Evolutionary conservation across 2,113 vertebrate genomes (phyloP).

Genomic region (Oxyura jamaicensis): DNA sequence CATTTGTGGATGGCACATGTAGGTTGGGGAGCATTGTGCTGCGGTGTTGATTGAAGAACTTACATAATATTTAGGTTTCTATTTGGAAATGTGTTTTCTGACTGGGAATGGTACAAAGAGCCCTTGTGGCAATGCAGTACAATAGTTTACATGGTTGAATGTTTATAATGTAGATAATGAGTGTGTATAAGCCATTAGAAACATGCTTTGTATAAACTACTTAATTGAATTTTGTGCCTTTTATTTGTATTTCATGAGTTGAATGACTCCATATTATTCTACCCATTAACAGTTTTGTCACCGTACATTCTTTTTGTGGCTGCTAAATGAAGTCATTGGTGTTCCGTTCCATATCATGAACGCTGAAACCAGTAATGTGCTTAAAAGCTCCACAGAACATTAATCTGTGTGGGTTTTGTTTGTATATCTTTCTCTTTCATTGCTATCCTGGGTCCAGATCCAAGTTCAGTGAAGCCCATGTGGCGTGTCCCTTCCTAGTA

Average conservation of each 20-base stretch:
- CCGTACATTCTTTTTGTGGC: accelerated
- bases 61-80: not conserved
- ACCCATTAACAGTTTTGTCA: not conserved
- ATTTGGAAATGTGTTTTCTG: not conserved
- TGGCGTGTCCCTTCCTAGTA: not conserved
- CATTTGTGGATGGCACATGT: accelerated
- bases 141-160: not conserved
- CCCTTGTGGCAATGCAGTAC: not conserved
- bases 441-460: not conserved
- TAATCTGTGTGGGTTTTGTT: not conserved
- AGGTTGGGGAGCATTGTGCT: not conserved
- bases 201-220: not conserved
- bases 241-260: not conserved
- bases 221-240: not conserved
- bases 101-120: not conserved
- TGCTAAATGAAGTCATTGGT: not conserved
- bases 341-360: not conserved
- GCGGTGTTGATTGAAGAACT: not conserved
- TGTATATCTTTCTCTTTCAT: not conserved
- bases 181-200: not conserved
- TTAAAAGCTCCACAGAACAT: not conserved
- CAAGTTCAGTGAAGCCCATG: not conserved
- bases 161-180: not conserved
- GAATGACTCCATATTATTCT: not conserved
- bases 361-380: not conserved